Percentiles rank a stretch among this genome's conserved stretches.
Evolutionary conservation across 2,888 invertebrate species (phyloP).

Genomic region (Seladonia tumulorum): DNA sequence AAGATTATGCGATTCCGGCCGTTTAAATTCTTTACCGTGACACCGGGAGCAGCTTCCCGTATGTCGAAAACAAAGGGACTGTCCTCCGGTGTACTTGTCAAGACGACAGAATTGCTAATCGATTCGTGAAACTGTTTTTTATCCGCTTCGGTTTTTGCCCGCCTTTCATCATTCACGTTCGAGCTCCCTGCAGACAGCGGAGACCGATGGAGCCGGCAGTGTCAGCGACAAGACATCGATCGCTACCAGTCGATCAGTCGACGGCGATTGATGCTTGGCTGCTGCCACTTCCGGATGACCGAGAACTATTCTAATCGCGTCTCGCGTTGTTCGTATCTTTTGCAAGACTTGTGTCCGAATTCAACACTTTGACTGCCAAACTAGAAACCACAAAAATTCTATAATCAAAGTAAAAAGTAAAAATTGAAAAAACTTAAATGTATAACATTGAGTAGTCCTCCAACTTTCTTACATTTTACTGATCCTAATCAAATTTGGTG

Average conservation of each 20-base stretch:
- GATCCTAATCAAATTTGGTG: no score
- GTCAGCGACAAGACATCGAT: slow-evolving; percentile 38
- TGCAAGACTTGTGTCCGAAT: no score
- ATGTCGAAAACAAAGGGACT: neutral
- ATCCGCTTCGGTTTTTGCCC: neutral
- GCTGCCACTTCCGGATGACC: slow-evolving; percentile 26
- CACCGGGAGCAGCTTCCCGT: neutral
- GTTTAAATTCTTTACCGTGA: neutral
- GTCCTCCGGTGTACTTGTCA: neutral
- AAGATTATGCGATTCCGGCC: neutral
- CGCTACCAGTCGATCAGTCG: slow-evolving; percentile 23
- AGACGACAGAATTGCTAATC: neutral
- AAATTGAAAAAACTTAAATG: no score
- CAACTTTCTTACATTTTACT: no score
- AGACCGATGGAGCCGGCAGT: slow-evolving; percentile 9
- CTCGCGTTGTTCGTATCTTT: no score
- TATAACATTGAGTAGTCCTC: no score
- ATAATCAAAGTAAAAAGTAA: no score
- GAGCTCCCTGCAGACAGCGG: neutral
- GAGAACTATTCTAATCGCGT: slow-evolving; percentile 26
- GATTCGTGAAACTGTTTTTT: slow-evolving; percentile 1
- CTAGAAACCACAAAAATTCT: no score
- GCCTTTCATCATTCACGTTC: neutral
- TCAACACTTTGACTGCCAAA: no score
- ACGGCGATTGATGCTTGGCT: slow-evolving; percentile 33